Evolutionary conservation across 2,888 invertebrate genomes (phyloP), one percentile per base, ranked within the genome.

Genomic region (Sarcophaga rosellei): DNA sequence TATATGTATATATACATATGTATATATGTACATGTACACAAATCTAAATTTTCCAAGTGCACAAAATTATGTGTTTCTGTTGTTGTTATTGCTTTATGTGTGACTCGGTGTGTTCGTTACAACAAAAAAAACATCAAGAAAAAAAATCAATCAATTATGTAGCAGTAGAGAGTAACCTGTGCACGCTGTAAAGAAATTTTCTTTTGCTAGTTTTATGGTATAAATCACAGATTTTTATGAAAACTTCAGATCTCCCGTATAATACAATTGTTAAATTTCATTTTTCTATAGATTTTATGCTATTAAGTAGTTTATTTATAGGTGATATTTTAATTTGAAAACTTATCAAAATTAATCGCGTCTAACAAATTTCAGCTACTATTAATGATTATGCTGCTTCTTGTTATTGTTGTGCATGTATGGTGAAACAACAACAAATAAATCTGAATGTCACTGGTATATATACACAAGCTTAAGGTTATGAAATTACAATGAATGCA

Each of bases 71-170:
- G 65, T 62, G 53, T 44, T 77, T 62, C 59, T 44, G 66, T 53
- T 61, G 23, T 53, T 83, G 83, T 83, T 74, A 21, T 61, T 74
- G 72, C 82, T 35, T 35, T 35, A 2, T 35, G 35, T 35, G 72
- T 83, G 74, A 62, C 74, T 66, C 47, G 20, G 47, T 62, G 74
- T 73, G 76, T 73, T 53, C 69, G 69, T 83, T 81, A 84, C 79
- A 81, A 85, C 53, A 53, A 53, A 53, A 53, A 53, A 53, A 53
- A 53, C 53, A 53, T 15, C 17, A 53, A 53, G 53, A 85, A 76
- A 82, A 77, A 83, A 85, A 81, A 85, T 85, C 81, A 86, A 83
- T 86, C 76, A 85, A 82, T 82, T 85, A 79, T 79, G 75, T 79
- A 76, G 82, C 76, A 65, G 65, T 65, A 68, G 70, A 68, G 70